These are phyloP conservation scores for Mylabris sibirica DNA, from an alignment of 2,888 invertebrate species.

Conservation along the genomic window DNA sequence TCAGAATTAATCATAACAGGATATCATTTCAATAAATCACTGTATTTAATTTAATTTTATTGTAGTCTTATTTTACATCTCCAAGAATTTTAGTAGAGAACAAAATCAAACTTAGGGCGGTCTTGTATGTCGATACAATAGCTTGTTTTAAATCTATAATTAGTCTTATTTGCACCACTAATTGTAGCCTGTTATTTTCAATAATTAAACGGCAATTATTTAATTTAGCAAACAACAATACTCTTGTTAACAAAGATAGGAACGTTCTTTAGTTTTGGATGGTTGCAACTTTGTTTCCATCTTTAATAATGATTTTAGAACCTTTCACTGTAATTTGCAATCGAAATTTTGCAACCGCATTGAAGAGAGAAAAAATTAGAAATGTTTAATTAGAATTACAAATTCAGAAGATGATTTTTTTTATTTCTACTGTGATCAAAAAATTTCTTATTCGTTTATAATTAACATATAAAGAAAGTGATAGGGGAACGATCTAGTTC, in stretches of 20 bases:
- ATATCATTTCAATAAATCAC: neutral
- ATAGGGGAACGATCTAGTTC: neutral
- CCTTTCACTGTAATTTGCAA: constrained; percentile 3
- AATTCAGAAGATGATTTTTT: neutral
- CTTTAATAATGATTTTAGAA: neutral
- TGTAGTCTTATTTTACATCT: neutral
- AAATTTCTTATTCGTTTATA: neutral
- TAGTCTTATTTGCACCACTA: too few species aligned
- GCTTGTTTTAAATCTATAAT: too few species aligned
- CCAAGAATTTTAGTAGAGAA: too few species aligned
- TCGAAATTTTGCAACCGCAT: neutral
- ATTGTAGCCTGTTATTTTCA: too few species aligned
- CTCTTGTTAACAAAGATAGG: neutral
- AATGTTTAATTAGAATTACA: neutral
- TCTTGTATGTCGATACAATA: too few species aligned
- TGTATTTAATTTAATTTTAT: too few species aligned
- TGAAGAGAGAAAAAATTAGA: neutral
- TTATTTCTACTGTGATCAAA: too few species aligned
- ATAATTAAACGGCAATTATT: too few species aligned
- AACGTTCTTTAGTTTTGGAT: neutral
- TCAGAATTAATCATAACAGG: neutral
- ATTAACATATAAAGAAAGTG: neutral
- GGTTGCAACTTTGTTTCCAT: neutral
- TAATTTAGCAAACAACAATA: neutral
- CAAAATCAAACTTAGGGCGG: too few species aligned